Conservation (phyloP, 2,888 invertebrate species). For the Caenorhabditis japonica region DNA sequence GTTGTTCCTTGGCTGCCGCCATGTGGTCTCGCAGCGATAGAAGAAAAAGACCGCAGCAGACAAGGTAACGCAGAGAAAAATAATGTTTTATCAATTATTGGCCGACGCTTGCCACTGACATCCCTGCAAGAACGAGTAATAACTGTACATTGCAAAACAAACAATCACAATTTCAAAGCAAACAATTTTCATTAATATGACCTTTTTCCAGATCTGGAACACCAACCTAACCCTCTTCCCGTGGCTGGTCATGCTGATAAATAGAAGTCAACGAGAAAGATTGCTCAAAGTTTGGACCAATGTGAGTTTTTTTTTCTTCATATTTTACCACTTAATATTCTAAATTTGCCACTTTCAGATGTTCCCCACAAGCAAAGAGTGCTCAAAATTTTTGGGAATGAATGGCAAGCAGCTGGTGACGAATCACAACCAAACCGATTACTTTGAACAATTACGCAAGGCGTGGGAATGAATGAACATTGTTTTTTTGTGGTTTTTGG, state of each 20-base stretch:
- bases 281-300: conserved; percentile 25
- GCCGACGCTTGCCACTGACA: no score
- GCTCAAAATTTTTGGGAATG: conserved; percentile 29
- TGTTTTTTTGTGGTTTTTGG: no score
- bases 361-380: conserved; percentile 13
- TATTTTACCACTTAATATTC: neutral
- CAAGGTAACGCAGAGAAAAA: no score
- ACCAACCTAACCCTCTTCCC: conserved; percentile 24
- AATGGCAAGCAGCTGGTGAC: conserved; percentile 32
- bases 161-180: no score
- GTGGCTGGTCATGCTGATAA: conserved; percentile 43
- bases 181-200: no score
- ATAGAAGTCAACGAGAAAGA: conserved; percentile 33
- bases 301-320: neutral
- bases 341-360: conserved; percentile 14
- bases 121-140: no score
- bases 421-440: conserved; percentile 25
- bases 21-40: no score
- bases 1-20: no score
- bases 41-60: no score
- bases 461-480: conserved; percentile 23
- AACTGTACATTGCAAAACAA: no score
- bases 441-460: conserved; percentile 29
- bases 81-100: no score
- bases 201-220: conserved; percentile 40